Evolutionary conservation across 2,113 vertebrate genomes (phyloP), one percentile per base, ranked within the genome.

Genomic region (Microcebus tavaratra): DNA sequence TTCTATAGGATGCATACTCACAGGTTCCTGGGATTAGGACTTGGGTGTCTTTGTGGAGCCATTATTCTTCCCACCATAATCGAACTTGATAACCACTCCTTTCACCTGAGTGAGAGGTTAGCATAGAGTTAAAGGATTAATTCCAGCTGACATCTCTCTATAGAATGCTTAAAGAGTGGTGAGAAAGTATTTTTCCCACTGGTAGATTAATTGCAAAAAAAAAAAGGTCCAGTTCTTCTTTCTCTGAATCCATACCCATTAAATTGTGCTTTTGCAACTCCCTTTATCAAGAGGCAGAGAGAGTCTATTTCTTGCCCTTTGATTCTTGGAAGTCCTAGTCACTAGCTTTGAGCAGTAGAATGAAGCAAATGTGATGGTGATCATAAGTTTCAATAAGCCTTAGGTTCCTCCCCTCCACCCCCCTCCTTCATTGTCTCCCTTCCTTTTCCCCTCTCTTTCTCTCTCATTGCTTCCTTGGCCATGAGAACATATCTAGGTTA

Each of bases 1-100:
- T 4, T 90, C 6, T 68, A 12, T 45, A 55, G 3, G 0, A 10
- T 27, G 29, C 23, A 31, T 39, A 36, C 53, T 36, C 20, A 53
- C 7, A 72, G 5, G 3, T 42, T 55, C 59, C 15, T 31, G 2
- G 20, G 50, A 81, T 55, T 89, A n/a, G 23, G 55, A 55, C 8
- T 1, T 36, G 5, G 7, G 0, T 11, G 2, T 57, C 8, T 63
- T 34, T 42, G 27, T 68, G 8, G 2, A 1, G 39, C 17, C 23
- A 20, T 78, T 67, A 61, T 84, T 75, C 55, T 85, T 12, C 11
- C 57, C 76, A 42, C 6, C 17, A 42, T 23, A 23, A 27, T 39
- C 29, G 86, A 95, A 82, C 45, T 8, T 68, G 36, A 29, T 36
- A n/a, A 73, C 63, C 10, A 25, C 3, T 17, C 17, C 9, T 89